Evolutionary conservation across 2,888 invertebrate genomes (phyloP).

Genomic region (Nudaria mundana): DNA sequence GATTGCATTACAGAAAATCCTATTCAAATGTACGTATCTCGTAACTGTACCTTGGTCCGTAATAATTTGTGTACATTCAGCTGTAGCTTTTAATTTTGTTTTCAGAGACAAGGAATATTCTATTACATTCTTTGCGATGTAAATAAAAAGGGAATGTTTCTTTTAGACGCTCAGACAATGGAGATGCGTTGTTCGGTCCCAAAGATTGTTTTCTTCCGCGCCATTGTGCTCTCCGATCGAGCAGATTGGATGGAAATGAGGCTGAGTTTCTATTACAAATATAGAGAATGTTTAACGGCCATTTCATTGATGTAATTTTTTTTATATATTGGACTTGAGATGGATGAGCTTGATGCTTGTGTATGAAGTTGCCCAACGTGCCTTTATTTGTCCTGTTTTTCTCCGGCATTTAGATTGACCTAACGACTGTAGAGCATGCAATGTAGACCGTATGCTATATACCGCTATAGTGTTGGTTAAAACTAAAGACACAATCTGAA

Average conservation of each 20-base stretch:
- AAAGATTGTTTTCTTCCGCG: constrained; percentile 65
- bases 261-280: constrained; percentile 36
- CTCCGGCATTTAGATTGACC: no score
- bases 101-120: constrained; percentile 24
- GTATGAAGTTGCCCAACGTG: no score
- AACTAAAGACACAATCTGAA: no score
- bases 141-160: constrained; percentile 38
- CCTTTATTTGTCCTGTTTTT: no score
- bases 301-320: constrained; percentile 1
- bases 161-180: constrained; percentile 31
- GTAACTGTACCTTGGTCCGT: no score
- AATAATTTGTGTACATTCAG: no score
- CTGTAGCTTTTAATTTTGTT: constrained; percentile 28
- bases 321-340: no score
- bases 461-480: no score
- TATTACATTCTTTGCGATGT: constrained; percentile 33
- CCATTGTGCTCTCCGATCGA: constrained; percentile 56
- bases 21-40: no score
- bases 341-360: not conserved
- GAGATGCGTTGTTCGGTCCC: constrained; percentile 42
- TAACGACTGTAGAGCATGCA: no score
- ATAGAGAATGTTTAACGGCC: constrained; percentile 17
- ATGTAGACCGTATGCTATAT: no score
- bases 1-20: no score
- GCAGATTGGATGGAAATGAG: constrained; percentile 56